Evolutionary conservation across 2,797 vertebrate species (phyloP), one percentile per base, ranked within the genome.

Genomic region (Taenioides sp.): DNA sequence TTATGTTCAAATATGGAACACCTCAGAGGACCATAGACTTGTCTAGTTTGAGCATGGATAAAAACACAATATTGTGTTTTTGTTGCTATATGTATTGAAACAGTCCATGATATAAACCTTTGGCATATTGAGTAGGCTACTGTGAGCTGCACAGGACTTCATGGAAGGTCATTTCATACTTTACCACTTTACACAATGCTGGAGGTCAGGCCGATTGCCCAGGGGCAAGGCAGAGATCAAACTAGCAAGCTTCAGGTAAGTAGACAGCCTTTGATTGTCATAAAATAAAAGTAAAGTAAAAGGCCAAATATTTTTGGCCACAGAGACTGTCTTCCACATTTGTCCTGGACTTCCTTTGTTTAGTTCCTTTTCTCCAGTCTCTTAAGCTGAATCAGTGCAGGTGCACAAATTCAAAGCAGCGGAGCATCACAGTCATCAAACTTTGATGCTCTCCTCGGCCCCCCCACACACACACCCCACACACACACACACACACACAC

Each of bases 381-480:
- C 61, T 49, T 40, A 63, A 72, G 67, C 65, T 70, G 71, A 83
- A 90, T 81, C 84, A 76, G 80, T 61, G 80, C 73, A 80, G 78
- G 75, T 34, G 79, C 74, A 70, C 69, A 71, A 77, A 86, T 88
- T 82, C 83, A 87, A 87, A 90, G 86, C 80, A 82, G 82, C 77
- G 28, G 69, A 88, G 76, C 28, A 1, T 20, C 28, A 85, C 83
- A 84, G 89, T 91, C 84, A 91, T 92, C 86, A 90, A 91, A 89
- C 86, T 91, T 92, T 86, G 84, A 93, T 92, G 82, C 79, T 74
- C 71, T 86, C 78, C 79, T 78, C 74, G 81, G 71, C 20, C 40
- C 70, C 61, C 54, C 27, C 60, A 25, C 65, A 77, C 61, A 7
- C 34, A 37, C 34, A 3, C 34, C 34, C 10, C 34, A 37, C 7